These are phyloP conservation scores for Cebuella pygmaea DNA, from an alignment of 2,797 vertebrate genomes.

Conservation along the genomic window DNA sequence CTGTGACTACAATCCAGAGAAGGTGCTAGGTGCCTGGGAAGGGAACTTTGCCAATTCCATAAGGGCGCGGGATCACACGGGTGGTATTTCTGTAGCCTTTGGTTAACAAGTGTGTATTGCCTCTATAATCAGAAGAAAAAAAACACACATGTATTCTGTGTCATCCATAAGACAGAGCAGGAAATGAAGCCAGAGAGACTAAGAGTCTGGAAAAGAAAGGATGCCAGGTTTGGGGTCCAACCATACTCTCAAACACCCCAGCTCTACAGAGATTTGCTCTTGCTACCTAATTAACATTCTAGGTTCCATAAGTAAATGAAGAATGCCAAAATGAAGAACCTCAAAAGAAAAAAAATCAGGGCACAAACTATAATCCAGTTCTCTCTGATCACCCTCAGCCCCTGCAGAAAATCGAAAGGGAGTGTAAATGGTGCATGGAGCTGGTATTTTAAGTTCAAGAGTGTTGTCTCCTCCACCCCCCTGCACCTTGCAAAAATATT, in stretches of 20 bases:
- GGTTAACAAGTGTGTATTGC: neutral
- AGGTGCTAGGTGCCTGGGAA: neutral
- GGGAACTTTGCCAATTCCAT: neutral
- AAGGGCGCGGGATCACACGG: neutral
- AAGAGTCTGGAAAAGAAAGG: neutral
- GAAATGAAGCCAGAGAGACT: neutral
- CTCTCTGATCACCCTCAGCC: neutral
- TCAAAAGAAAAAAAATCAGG: neutral
- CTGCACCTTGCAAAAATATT: neutral
- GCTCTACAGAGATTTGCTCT: neutral
- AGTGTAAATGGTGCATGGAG: neutral
- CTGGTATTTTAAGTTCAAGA: neutral
- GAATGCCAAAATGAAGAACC: neutral
- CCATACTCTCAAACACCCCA: neutral
- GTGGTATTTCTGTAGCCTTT: neutral
- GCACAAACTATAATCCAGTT: neutral
- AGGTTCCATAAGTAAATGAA: neutral
- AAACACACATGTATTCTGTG: neutral
- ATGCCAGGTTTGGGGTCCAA: neutral
- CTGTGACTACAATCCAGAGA: neutral
- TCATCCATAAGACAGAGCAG: neutral
- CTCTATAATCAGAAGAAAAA: neutral
- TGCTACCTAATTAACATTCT: neutral
- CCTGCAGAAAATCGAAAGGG: neutral
- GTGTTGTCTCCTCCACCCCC: neutral